phyloP scores from a whole-genome alignment of 2,113 vertebrate genomes.

The Psilopogon haemacephalus region DNA sequence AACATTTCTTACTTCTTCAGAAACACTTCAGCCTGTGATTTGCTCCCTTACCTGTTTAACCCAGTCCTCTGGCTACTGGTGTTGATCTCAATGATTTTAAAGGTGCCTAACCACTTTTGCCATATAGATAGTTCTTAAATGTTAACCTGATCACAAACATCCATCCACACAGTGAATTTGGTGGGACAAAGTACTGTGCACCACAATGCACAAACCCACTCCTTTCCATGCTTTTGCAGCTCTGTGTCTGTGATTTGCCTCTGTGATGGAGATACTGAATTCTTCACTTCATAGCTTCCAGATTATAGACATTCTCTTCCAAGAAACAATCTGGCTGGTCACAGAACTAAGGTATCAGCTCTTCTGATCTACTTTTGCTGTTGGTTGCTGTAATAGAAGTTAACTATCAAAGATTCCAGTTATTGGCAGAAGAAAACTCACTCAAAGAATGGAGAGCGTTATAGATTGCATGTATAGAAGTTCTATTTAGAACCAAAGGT shows the following conservation, averaged over 20 bases:
- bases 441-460: not conserved
- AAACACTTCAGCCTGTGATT: not conserved
- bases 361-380: not conserved
- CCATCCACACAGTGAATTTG: not conserved
- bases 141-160: not conserved
- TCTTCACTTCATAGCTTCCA: not conserved
- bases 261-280: not conserved
- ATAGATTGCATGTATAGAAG: not conserved
- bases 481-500: not conserved
- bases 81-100: not conserved
- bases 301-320: not conserved
- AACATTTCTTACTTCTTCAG: not conserved
- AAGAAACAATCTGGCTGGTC: not conserved
- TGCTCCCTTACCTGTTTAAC: not conserved
- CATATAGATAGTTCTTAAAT: not conserved
- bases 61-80: not conserved
- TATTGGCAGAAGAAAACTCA: not conserved
- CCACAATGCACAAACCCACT: not conserved
- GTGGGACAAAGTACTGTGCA: not conserved
- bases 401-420: not conserved
- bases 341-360: not conserved
- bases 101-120: not conserved
- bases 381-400: not conserved
- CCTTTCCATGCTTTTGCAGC: not conserved
- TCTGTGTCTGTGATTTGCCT: not conserved